Evolutionary conservation across 2,113 vertebrate genomes (phyloP).

Genomic region (Dermatemys mawii): DNA sequence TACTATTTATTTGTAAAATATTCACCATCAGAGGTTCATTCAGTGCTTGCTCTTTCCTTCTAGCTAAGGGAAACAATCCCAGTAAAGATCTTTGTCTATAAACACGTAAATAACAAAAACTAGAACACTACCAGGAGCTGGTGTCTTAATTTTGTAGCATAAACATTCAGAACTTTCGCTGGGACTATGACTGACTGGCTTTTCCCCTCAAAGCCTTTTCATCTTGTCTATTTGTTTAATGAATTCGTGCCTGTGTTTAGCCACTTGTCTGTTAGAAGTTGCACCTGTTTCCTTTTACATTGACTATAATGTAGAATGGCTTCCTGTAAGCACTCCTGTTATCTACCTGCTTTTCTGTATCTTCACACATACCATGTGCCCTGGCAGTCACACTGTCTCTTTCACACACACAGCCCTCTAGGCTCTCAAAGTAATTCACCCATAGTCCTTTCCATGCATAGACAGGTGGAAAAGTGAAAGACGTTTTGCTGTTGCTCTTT

Average conservation of each 20-base stretch:
- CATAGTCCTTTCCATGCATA: background rate
- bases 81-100: background rate
- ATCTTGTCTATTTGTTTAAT: background rate
- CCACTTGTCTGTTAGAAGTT: background rate
- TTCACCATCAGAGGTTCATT: background rate
- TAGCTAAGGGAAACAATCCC: background rate
- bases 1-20: background rate
- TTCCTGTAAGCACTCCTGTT: accelerated
- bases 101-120: background rate
- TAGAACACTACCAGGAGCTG: background rate
- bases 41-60: background rate
- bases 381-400: background rate
- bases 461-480: background rate
- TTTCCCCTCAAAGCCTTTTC: background rate
- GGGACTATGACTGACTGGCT: background rate
- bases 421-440: background rate
- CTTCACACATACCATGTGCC: background rate
- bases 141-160: background rate
- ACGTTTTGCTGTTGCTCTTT: background rate
- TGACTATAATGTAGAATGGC: background rate
- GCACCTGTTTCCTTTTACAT: accelerated
- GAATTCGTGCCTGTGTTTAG: accelerated
- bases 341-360: background rate
- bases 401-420: too few species aligned
- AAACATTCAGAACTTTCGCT: background rate